These are phyloP conservation scores for Nansenia antarctica DNA, from an alignment of 2,113 vertebrate species.

Conservation along the genomic window DNA sequence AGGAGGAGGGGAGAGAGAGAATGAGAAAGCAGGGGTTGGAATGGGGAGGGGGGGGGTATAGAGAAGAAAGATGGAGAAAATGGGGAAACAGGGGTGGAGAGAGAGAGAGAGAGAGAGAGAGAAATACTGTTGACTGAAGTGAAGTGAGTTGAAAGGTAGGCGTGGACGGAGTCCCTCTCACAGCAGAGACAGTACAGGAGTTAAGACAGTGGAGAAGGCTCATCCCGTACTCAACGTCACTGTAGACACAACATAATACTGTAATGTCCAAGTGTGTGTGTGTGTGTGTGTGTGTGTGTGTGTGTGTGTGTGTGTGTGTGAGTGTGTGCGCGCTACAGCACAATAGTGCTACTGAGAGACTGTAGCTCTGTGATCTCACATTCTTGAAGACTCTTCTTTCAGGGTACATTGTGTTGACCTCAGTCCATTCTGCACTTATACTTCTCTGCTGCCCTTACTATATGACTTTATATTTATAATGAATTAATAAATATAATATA, in stretches of 20 bases:
- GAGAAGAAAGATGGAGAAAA: neutral
- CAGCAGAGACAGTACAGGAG: neutral
- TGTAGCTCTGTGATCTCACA: neutral
- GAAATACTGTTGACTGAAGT: too few relatives aligned
- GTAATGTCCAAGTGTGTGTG: neutral
- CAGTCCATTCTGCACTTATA: neutral
- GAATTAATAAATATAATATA: too few relatives aligned
- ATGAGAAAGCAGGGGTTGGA: neutral
- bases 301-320: neutral
- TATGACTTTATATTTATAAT: too few relatives aligned
- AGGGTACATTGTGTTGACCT: neutral
- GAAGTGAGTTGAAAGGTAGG: neutral
- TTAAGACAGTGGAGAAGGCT: neutral
- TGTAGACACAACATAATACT: neutral
- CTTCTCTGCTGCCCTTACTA: too few relatives aligned
- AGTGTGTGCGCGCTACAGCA: too few relatives aligned
- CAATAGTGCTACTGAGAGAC: neutral
- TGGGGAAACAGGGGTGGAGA: neutral
- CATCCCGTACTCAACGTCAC: neutral
- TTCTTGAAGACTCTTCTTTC: neutral
- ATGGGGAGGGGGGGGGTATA: neutral
- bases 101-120: neutral
- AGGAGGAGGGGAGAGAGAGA: neutral
- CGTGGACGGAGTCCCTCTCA: neutral
- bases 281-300: neutral